These are phyloP conservation scores for Neopipo cinnamomea DNA, from an alignment of 2,113 vertebrate species.

Conservation along the genomic window DNA sequence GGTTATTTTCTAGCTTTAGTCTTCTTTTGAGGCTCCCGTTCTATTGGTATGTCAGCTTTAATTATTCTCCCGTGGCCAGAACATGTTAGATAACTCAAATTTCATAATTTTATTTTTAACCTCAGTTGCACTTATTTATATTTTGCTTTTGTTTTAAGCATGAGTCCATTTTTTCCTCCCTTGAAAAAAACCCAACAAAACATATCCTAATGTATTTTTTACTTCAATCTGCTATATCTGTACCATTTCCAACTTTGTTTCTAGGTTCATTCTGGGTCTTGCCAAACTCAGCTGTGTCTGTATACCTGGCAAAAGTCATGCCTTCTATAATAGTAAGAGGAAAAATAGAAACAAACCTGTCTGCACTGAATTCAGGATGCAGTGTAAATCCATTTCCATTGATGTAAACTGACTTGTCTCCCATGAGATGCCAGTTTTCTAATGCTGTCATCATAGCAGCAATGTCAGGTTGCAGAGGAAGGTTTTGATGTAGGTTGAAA, in stretches of 20 bases:
- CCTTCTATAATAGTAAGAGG: background rate
- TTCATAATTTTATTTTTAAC: background rate
- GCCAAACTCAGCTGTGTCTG: background rate
- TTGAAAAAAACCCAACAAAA: background rate
- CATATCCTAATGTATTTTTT: background rate
- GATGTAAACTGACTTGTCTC: background rate
- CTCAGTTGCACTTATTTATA: background rate
- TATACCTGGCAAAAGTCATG: background rate
- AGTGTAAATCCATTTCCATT: background rate
- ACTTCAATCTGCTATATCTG: background rate
- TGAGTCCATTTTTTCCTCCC: background rate
- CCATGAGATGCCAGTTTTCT: background rate
- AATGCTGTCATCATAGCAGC: background rate
- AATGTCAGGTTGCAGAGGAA: background rate
- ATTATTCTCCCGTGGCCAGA: background rate
- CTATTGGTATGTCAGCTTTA: background rate
- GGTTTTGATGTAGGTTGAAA: background rate
- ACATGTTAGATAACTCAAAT: conserved; percentile 4
- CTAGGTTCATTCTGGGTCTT: background rate
- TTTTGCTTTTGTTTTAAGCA: background rate
- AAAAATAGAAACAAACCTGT: background rate
- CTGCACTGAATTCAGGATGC: background rate
- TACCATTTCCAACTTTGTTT: background rate
- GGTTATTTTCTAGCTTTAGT: conserved; percentile 6
- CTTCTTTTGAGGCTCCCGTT: background rate